Percentiles rank a stretch among this genome's conserved stretches.
Evolutionary conservation across 2,113 vertebrate species (phyloP).

Genomic region (Myotis lucifugus): DNA sequence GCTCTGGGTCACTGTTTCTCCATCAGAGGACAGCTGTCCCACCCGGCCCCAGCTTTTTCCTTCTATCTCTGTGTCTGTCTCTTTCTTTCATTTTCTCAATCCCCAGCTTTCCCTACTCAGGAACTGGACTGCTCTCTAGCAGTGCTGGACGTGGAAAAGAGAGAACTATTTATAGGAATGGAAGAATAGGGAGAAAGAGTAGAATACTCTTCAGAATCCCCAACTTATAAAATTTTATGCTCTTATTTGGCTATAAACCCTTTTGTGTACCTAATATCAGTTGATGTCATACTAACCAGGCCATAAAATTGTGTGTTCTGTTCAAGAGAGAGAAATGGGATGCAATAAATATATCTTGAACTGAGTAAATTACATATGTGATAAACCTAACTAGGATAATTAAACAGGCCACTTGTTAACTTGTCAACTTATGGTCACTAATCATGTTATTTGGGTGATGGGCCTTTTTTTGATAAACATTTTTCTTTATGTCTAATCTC

Average conservation of each 20-base stretch:
- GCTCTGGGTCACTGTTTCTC: too few relatives aligned
- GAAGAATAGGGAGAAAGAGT: background rate
- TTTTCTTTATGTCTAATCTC: background rate
- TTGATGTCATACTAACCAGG: background rate
- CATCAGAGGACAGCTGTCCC: too few relatives aligned
- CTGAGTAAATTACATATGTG: background rate
- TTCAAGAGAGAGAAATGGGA: background rate
- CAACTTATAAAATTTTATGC: background rate
- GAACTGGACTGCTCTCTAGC: too few relatives aligned
- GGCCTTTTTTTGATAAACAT: background rate
- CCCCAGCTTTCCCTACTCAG: too few relatives aligned
- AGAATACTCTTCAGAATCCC: background rate
- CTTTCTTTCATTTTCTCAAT: too few relatives aligned
- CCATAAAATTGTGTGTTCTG: background rate
- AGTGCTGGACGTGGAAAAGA: too few relatives aligned
- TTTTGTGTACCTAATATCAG: background rate
- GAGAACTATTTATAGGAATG: background rate
- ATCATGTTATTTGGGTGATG: background rate
- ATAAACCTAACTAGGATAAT: slow-evolving; percentile 11
- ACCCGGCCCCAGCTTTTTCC: too few relatives aligned
- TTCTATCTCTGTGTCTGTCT: too few relatives aligned
- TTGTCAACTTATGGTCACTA: background rate
- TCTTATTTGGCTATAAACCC: background rate
- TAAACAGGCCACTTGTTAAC: slow-evolving; percentile 21
- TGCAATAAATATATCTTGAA: background rate